Evolutionary conservation across 2,113 vertebrate species (phyloP), one percentile per base, ranked within the genome.

Genomic region (Bostrychus sinensis): DNA sequence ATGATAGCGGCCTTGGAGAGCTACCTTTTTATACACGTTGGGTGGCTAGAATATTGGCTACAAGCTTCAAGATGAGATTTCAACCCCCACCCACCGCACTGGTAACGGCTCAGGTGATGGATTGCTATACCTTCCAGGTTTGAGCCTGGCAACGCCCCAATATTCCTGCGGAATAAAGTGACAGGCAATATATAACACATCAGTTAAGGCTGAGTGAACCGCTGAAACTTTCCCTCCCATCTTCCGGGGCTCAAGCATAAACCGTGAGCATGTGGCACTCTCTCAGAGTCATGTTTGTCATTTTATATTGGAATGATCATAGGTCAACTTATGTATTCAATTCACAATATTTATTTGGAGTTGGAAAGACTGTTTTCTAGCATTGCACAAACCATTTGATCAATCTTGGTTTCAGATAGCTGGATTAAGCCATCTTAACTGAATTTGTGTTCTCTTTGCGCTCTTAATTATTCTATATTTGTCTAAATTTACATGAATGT

Each of bases 101-200:
- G n/a, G 61, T 71, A 63, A 78, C 68, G 50, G 70, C 54, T 63
- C 81, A 79, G 69, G 84, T 92, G 91, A 92, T 92, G 88, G 89
- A 92, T 92, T 89, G 88, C 86, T 80, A 46, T 88, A 81, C 88
- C 88, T 83, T 89, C 85, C 82, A 89, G 85, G 81, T 88, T 88
- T 87, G 88, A 88, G 88, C 84, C 86, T 77, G 78, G 89, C 86
- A 88, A 89, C 88, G 80, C 87, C 90, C 88, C 88, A 92, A 91
- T 91, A 90, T 92, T 90, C 86, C 83, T 48, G 73, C 71, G 71
- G 88, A 86, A 90, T 87, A 86, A 89, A 88, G 88, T 92, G 89
- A 90, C 90, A 91, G 91, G 88, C 81, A 88, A 90, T 92, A 88
- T 90, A 92, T 90, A 91, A 87, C 82, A 62, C 85, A 91, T 92